Evolutionary conservation across 2,888 invertebrate species (phyloP), one percentile per base, ranked within the genome.

Genomic region (Rhodophaea formosa): DNA sequence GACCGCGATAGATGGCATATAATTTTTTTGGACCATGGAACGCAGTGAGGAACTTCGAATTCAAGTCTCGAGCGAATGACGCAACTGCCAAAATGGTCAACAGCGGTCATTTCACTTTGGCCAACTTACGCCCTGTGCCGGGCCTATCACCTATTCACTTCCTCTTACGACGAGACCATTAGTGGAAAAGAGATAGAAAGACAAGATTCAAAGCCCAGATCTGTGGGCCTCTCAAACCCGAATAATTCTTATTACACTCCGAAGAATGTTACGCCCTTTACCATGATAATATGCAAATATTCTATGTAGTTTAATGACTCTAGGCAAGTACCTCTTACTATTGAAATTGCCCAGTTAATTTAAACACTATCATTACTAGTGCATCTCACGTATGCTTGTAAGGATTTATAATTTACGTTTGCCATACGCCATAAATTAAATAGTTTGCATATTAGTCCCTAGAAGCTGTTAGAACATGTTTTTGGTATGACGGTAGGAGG

Each of bases 21-120:
- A 60, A 65, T 61, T 70, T 65, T 75, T 77, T 77, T 75, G 62
- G 62, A 72, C 71, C 72, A 71, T 66, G 74, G 42, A 42, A 49
- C 72, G 65, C 63, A 65, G 71, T 67, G 67, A 71, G 72, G 59
- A 73, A 74, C 76, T 82, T 79, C 67, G 65, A 77, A 86, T 86
- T 86, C 82, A 79, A 77, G 71, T 72, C 75, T 75, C 79, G 80
- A 71, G 62, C 65, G 76, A 79, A 80, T 89, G 90, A 90, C 87
- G 89, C 86, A 89, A 90, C 80, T 74, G 75, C 82, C 83, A 77
- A 88, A 88, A 87, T 88, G 87, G 88, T 86, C 88, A 84, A 64
- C 84, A 56, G 82, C 87, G 90, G 90, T 89, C 90, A 90, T 89
- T 90, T 90, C 90, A 80, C 90, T 90, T 88, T 90, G 90, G 83